A percentile compares a stretch with the other conserved stretches of the same genome.
Conservation (phyloP, 2,888 invertebrate genomes). For the Hoplodrina ambigua region DNA sequence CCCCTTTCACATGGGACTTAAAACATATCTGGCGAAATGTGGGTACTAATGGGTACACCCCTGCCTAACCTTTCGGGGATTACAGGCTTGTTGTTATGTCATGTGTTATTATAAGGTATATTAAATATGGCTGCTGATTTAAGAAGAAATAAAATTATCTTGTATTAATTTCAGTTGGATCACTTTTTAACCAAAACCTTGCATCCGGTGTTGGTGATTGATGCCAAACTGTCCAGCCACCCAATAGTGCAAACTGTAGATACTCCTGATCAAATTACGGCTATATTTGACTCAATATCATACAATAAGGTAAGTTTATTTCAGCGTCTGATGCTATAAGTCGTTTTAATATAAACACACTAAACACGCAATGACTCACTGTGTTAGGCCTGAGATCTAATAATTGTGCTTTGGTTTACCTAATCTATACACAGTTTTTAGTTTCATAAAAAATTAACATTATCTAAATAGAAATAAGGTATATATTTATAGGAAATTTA, state of each 20-base stretch:
- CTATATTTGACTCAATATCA: slow-evolving; percentile 97
- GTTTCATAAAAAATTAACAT: too few relatives aligned
- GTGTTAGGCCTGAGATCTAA: not conserved
- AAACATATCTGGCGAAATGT: too few relatives aligned
- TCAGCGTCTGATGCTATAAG: not conserved
- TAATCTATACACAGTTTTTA: too few relatives aligned
- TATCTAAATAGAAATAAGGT: too few relatives aligned
- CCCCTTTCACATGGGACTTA: too few relatives aligned
- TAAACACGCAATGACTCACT: not conserved
- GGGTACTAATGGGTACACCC: too few relatives aligned
- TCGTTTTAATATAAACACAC: not conserved
- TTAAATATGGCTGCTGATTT: not conserved
- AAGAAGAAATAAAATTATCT: not conserved
- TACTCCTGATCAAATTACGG: slow-evolving; percentile 97
- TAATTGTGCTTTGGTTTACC: too few relatives aligned
- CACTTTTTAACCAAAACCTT: slow-evolving; percentile 94
- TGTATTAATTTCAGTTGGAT: slow-evolving; percentile 91
- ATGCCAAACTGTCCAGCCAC: slow-evolving; percentile 96
- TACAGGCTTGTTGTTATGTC: too few relatives aligned
- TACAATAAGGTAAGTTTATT: slow-evolving; percentile 94
- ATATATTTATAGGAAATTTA: too few relatives aligned
- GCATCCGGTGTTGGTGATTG: slow-evolving; percentile 93
- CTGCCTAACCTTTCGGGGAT: too few relatives aligned
- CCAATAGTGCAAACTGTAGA: slow-evolving; percentile 96
- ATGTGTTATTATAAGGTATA: too few relatives aligned